Conservation (phyloP, 1,140 invertebrate genomes). For the Magallana gigas region DNA sequence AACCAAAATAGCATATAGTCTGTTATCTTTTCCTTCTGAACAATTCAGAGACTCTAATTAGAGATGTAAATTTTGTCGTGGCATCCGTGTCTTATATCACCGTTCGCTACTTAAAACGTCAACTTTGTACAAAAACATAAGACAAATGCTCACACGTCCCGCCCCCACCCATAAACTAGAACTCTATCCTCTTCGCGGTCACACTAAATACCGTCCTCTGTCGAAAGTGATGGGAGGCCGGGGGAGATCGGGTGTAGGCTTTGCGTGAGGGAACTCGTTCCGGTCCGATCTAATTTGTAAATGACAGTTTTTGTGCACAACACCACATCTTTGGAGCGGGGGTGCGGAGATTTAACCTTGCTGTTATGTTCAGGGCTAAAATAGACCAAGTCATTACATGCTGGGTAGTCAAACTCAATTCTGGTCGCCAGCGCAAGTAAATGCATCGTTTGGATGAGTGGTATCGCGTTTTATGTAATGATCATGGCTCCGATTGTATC, state of each 20-base stretch:
- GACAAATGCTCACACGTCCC: constrained; percentile 51
- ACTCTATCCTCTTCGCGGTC: constrained; percentile 40
- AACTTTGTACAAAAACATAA: constrained; percentile 45
- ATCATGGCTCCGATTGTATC: constrained; percentile 23
- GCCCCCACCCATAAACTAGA: constrained; percentile 52
- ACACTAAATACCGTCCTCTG: constrained; percentile 36
- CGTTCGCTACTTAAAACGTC: constrained; percentile 40
- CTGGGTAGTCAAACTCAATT: constrained; percentile 51
- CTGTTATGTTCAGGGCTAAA: constrained; percentile 47
- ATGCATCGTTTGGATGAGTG: constrained; percentile 32
- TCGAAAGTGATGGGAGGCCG: constrained; percentile 21
- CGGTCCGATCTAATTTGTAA: constrained; percentile 57
- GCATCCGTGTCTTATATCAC: constrained; percentile 39
- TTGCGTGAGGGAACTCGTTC: constrained; percentile 55
- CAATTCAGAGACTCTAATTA: neutral
- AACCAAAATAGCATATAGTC: neutral
- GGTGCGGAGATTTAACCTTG: constrained; percentile 54
- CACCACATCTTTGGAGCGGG: constrained; percentile 4
- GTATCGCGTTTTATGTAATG: constrained; percentile 34
- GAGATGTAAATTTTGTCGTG: constrained; percentile 37
- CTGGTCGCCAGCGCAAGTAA: constrained; percentile 51
- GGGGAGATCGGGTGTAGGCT: constrained; percentile 40
- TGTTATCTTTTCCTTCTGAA: neutral
- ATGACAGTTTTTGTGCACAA: constrained; percentile 47
- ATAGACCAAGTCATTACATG: constrained; percentile 57